A percentile compares a stretch with the other conserved stretches of the same genome.
These are phyloP conservation scores for Strigamia transsilvanica DNA, from an alignment of 2,888 invertebrate genomes.

Conservation along the genomic window DNA sequence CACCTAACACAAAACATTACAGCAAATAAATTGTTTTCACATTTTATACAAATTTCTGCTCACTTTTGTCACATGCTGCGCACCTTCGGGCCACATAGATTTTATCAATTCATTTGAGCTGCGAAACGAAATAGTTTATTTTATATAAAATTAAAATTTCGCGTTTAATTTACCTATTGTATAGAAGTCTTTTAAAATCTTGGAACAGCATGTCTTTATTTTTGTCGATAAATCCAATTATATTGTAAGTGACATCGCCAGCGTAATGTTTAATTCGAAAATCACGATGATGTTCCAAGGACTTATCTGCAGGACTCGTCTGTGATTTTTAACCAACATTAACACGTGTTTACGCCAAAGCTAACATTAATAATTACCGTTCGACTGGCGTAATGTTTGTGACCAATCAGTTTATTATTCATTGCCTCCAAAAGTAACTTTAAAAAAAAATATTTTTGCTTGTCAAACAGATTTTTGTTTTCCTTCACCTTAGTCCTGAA, in stretches of 20 bases:
- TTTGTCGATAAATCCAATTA: conserved; percentile 93
- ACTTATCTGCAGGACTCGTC: conserved; percentile 65
- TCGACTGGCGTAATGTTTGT: conserved; percentile 86
- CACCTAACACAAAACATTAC: conserved; percentile 70
- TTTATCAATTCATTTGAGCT: conserved; percentile 71
- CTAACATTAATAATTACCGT: conserved; percentile 66
- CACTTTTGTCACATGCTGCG: conserved; percentile 83
- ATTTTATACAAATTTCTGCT: conserved; percentile 55
- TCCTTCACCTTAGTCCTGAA: too few species aligned
- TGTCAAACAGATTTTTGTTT: too few species aligned
- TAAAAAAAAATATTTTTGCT: conserved; percentile 53
- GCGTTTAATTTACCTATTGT: conserved; percentile 68
- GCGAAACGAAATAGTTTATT: conserved; percentile 15
- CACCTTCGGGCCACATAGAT: conserved; percentile 97
- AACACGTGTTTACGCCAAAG: neutral
- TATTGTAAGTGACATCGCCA: conserved; percentile 91
- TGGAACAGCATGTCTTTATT: conserved; percentile 96
- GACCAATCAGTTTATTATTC: conserved; percentile 84
- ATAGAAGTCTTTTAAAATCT: conserved; percentile 93
- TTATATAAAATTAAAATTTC: neutral
- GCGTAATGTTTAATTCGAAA: conserved; percentile 84
- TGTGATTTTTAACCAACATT: conserved; percentile 56
- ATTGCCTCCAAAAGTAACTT: conserved; percentile 88
- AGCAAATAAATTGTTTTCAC: neutral
- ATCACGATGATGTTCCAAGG: conserved; percentile 65